Evolutionary conservation across 2,113 vertebrate genomes (phyloP), one percentile per base, ranked within the genome.

Genomic region (Gallinago undulata): DNA sequence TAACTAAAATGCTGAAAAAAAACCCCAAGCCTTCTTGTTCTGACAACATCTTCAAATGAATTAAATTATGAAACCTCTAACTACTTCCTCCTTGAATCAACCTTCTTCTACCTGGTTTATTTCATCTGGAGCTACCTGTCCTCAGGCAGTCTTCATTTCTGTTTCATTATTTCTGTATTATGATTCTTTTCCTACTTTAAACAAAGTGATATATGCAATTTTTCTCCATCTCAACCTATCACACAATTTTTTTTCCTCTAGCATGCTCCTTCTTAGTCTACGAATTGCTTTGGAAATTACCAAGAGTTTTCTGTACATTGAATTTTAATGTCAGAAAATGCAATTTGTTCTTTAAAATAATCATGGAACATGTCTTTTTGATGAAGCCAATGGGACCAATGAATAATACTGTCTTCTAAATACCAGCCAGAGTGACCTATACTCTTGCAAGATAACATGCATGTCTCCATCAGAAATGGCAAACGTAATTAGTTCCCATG

Each of bases 331-430:
- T 80, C 27, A 77, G 68, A 56, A 92, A 87, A 89, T 70, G 31
- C 25, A 75, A 82, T 89, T 94, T 93, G 35, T 87, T 84, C 45
- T 82, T 89, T 90, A 82, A 94, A 90, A 89, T 60, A 68, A 87
- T 75, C 22, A 70, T 66, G 76, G 92, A 93, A 73, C 19, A 69
- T 0, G 6, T 5, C 3, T 67, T 92, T 81, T 84, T 92, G 43
- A 75, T 75, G 22, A 96, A 89, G 11, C 55, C 60, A 78, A 24
- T 37, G 51, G 56, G 70, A 84, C 24, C 1, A 0, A 68, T 81
- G 33, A 89, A 84, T 86, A 90, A 90, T 72, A 21, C 27, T 74
- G 25, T 59, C 12, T 63, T 75, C 76, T 90, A 90, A 94, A 90
- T 75, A 81, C 9, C 57, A 93, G 27, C 47, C 33, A 81, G 12